These are phyloP conservation scores for Polydrusus tereticollis DNA, from an alignment of 2,888 invertebrate genomes.

Conservation along the genomic window DNA sequence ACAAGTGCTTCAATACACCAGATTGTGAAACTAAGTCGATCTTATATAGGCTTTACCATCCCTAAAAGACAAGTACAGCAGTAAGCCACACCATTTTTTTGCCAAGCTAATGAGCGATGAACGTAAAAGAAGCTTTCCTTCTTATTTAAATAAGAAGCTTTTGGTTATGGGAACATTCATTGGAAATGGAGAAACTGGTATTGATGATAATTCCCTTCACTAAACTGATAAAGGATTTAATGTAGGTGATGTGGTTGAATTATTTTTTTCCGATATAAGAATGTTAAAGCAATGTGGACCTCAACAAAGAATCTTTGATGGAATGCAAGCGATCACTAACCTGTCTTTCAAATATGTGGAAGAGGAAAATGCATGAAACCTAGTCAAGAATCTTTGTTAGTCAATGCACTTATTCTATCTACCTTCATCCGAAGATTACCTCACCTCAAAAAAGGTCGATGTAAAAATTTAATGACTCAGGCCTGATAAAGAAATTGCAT, in stretches of 20 bases:
- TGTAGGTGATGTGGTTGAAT: slow-evolving; percentile 73
- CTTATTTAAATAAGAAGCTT: slow-evolving; percentile 80
- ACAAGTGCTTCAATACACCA: slow-evolving; percentile 72
- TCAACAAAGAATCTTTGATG: slow-evolving; percentile 77
- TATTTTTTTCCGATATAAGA: slow-evolving; percentile 84
- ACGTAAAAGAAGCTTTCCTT: slow-evolving; percentile 86
- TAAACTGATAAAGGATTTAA: slow-evolving; percentile 80
- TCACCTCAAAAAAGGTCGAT: slow-evolving; percentile 79
- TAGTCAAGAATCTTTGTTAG: slow-evolving; percentile 82
- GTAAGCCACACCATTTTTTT: slow-evolving; percentile 83
- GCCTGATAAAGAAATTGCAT: slow-evolving; percentile 68
- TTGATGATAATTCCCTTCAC: slow-evolving; percentile 82
- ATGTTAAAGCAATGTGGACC: slow-evolving; percentile 79
- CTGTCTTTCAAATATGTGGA: slow-evolving; percentile 79
- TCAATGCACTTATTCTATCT: slow-evolving; percentile 87
- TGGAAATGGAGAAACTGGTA: slow-evolving; percentile 81
- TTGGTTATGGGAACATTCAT: slow-evolving; percentile 82
- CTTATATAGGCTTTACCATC: slow-evolving; percentile 77
- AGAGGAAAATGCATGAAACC: slow-evolving; percentile 79
- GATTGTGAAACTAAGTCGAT: slow-evolving; percentile 75
- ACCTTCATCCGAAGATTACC: slow-evolving; percentile 81
- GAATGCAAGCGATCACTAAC: slow-evolving; percentile 82
- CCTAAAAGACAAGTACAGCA: slow-evolving; percentile 76
- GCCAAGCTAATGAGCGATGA: slow-evolving; percentile 88
- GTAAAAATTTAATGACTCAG: slow-evolving; percentile 78